Base-by-base conservation (phyloP, 2,113 vertebrate genomes). In the Charina bottae region DNA sequence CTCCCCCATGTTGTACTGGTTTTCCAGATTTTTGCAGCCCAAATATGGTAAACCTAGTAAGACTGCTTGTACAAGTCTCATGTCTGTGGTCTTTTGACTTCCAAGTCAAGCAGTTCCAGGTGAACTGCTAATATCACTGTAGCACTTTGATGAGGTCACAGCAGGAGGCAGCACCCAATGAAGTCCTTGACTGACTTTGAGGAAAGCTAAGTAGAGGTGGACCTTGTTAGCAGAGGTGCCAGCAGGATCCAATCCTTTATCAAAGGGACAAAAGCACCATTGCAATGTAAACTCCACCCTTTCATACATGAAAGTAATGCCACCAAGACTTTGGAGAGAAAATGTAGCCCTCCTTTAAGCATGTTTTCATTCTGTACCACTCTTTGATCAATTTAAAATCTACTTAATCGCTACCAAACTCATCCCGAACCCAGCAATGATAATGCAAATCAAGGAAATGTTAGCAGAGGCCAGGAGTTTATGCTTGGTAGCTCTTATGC, bases 401-500 rank as follows among this genome's bases (percentile, higher is more conserved):
- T 33, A 7, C 33, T 90, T 93, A 92, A 93, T 72, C 24, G 42
- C 72, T 10, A 8, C 87, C 24, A 3, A 0, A 0, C 23, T 72
- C 62, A 58, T 90, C 94, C 92, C 72, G 58, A 94, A 85, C 54
- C 55, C 54, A 88, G 84, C 83, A 87, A 83, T n/a, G 54, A 93
- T 56, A 68, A 37, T 9, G 56, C 23, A 1, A 1, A 83, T 68
- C 93, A 90, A 83, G 46, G 83, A 19, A 0, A 68, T 95, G 92
- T 93, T 94, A 94, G 93, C 5, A 59, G 56, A 91, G 78, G 59
- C 0, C 1, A 58, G 28, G 11, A 94, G 90, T 94, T 97, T 93
- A 96, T 91, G 58, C 87, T 56, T 90, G 62, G 89, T 21, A 9
- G 33, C 42, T 93, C 94, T 93, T 91, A 60, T 93, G 91, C 90